Conservation (phyloP, 2,797 vertebrate species). For the Alca torda region DNA sequence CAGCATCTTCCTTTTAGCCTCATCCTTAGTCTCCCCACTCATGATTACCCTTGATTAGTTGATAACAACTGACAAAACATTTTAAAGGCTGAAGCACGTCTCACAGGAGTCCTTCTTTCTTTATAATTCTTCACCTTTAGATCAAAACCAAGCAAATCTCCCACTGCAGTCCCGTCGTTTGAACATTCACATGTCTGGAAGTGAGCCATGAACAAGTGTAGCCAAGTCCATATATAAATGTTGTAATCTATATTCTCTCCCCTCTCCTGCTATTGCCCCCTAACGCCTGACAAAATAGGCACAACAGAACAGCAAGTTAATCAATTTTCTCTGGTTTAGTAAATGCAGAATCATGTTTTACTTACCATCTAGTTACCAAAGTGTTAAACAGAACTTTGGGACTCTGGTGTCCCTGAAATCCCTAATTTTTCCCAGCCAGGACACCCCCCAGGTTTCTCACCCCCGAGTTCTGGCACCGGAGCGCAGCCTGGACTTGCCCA, state of each 20-base stretch:
- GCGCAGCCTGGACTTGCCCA: neutral
- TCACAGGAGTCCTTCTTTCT: neutral
- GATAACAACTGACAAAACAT: neutral
- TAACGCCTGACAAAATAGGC: neutral
- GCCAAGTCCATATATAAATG: neutral
- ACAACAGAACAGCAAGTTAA: neutral
- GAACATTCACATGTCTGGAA: neutral
- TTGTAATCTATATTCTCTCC: neutral
- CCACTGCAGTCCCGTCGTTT: neutral
- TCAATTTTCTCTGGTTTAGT: neutral
- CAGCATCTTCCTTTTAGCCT: neutral
- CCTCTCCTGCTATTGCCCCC: neutral
- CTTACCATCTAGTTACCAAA: neutral
- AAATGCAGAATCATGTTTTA: neutral
- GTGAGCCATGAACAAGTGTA: neutral
- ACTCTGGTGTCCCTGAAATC: neutral
- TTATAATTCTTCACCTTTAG: neutral
- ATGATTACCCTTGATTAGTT: neutral
- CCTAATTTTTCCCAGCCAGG: neutral
- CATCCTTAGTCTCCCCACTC: neutral
- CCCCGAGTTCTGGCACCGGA: neutral
- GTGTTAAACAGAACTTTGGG: neutral
- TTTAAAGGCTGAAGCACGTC: neutral
- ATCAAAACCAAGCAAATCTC: neutral
- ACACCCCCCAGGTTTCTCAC: neutral